phyloP scores from a whole-genome alignment of 2,113 vertebrate genomes.

The Scalopus aquaticus region DNA sequence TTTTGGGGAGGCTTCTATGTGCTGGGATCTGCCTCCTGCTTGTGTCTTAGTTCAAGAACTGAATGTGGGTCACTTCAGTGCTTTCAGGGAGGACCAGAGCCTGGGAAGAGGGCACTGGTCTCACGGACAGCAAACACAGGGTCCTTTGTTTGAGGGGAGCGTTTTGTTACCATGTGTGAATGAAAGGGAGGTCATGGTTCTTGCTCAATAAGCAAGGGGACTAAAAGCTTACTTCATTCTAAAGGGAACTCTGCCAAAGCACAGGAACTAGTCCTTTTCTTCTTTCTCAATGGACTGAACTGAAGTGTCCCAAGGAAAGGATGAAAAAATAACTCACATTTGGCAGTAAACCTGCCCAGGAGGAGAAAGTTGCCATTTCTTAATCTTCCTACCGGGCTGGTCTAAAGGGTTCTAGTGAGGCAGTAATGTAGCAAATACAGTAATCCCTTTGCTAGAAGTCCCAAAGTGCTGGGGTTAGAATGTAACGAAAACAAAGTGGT shows the following conservation, averaged over 20 bases:
- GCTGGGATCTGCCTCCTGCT: background rate
- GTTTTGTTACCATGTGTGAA: background rate
- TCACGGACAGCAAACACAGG: background rate
- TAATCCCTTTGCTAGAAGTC: background rate
- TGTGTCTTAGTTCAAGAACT: background rate
- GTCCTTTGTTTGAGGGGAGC: background rate
- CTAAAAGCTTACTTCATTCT: background rate
- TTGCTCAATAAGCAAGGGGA: background rate
- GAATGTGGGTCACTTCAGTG: background rate
- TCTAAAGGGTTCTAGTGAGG: background rate
- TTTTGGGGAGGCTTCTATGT: fast-evolving
- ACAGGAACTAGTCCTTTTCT: background rate
- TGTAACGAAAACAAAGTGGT: background rate
- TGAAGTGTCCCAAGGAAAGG: background rate
- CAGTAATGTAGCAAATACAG: background rate
- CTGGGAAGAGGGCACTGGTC: background rate
- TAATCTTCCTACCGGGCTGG: background rate
- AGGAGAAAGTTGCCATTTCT: background rate
- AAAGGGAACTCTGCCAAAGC: background rate
- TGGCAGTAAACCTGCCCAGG: background rate
- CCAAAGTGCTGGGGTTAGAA: background rate
- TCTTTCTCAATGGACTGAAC: background rate
- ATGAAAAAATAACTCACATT: background rate
- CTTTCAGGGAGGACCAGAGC: background rate
- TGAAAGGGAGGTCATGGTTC: background rate